phyloP scores from a whole-genome alignment of 2,888 invertebrate genomes.

The Mechanitis messenoides region DNA sequence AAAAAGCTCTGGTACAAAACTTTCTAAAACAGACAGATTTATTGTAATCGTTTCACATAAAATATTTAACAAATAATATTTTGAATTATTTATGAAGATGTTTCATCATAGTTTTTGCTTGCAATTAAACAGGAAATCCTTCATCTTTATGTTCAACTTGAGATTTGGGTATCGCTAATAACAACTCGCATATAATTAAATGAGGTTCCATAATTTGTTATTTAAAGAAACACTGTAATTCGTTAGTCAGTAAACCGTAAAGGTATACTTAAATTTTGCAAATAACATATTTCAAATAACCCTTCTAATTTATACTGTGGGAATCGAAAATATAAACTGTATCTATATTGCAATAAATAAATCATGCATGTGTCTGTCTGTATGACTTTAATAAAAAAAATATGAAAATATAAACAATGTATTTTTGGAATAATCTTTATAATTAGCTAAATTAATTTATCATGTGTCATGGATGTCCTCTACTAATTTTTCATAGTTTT shows the following conservation, averaged over 20 bases:
- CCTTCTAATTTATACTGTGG: constrained; percentile 1
- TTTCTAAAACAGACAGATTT: too few species aligned
- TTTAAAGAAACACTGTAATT: too few species aligned
- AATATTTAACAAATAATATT: too few species aligned
- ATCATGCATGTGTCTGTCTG: neutral
- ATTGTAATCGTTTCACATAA: too few species aligned
- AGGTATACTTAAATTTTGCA: neutral
- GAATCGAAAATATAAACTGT: neutral
- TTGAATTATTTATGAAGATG: neutral
- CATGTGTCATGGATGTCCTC: too few species aligned
- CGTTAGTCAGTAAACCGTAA: neutral
- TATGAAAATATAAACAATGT: too few species aligned
- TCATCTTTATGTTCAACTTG: neutral
- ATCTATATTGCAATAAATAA: neutral
- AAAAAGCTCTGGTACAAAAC: too few species aligned
- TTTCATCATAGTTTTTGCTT: neutral
- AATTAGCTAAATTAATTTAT: too few species aligned
- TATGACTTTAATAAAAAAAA: too few species aligned
- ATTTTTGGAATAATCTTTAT: too few species aligned
- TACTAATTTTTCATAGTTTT: too few species aligned
- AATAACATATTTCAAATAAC: constrained; percentile 5
- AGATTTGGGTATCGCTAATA: neutral
- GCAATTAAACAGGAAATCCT: constrained; percentile 3
- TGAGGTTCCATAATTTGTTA: constrained; percentile 5
- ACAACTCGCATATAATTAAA: neutral